Percentiles rank a stretch among this genome's conserved stretches.
These are phyloP conservation scores for Scolopax rusticola DNA, from an alignment of 2,797 vertebrate genomes.

Conservation along the genomic window DNA sequence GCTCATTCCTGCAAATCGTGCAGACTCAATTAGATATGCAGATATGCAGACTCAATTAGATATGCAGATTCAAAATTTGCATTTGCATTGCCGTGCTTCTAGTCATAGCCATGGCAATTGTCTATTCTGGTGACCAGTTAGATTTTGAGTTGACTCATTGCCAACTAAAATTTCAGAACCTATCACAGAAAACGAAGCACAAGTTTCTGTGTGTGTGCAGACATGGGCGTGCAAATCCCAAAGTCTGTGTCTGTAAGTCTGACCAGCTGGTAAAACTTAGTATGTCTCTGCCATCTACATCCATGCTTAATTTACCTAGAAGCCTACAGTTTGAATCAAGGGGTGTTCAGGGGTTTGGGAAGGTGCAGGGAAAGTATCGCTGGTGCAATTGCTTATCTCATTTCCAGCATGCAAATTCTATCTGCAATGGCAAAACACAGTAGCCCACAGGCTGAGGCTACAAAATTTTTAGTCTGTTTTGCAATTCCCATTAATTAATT, in stretches of 20 bases:
- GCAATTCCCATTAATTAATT: not conserved
- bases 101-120: not conserved
- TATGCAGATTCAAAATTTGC: not conserved
- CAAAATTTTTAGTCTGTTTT: not conserved
- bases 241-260: not conserved
- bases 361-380: not conserved
- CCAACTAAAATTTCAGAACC: not conserved
- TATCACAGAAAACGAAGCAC: not conserved
- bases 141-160: not conserved
- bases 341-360: not conserved
- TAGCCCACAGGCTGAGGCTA: not conserved
- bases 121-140: not conserved
- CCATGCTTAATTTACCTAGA: not conserved
- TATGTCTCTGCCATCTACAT: not conserved
- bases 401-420: conserved; percentile 11
- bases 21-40: not conserved
- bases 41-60: not conserved
- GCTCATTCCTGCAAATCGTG: not conserved
- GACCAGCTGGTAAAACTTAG: not conserved
- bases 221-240: not conserved
- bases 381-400: not conserved
- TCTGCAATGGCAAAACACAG: not conserved
- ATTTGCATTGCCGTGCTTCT: not conserved
- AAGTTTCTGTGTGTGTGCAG: not conserved
- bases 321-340: not conserved